Evolutionary conservation across 2,797 vertebrate genomes (phyloP), one percentile per base, ranked within the genome.

Genomic region (Platyrinchus mystaceus): DNA sequence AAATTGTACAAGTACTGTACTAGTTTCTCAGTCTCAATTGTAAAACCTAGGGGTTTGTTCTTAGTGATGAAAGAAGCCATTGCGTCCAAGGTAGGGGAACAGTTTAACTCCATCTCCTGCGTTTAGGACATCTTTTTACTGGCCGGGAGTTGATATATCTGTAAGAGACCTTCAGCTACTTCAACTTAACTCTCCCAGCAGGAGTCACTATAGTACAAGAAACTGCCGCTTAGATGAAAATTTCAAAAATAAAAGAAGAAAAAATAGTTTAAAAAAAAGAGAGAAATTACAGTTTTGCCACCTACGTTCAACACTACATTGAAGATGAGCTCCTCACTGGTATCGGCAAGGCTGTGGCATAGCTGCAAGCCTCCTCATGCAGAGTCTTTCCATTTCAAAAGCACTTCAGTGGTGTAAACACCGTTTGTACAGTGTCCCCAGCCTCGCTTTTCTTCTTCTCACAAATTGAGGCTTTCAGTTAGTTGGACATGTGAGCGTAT

Each of bases 281-380:
- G 97, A 97, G 97, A 98, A 98, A 98, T 98, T 98, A 98, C 98
- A 98, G 98, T 98, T 98, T 98, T 98, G 98, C 98, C 98, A 98
- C 98, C 98, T 98, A 98, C 98, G 97, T 98, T 98, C 98, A 97
- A 96, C 98, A 97, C 98, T 96, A 98, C 98, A 98, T 98, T 98
- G 98, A 98, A 98, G 98, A 98, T 98, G 98, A 98, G 98, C 97
- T 98, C 93, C 98, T 98, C 97, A 97, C 97, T 98, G 97, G 97
- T 97, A 98, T 98, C 97, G 97, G 97, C 97, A 98, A 98, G 98
- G 98, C 98, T 97, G 97, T 97, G 97, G 97, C 98, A 98, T 83
- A 98, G 98, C 98, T 98, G 98, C 96, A 98, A 98, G 96, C 99
- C 98, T 98, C 98, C 98, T 97, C 98, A 99, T 96, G 98, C 98